Conservation (phyloP, 2,888 invertebrate genomes). For the Physocephala rufipes region DNA sequence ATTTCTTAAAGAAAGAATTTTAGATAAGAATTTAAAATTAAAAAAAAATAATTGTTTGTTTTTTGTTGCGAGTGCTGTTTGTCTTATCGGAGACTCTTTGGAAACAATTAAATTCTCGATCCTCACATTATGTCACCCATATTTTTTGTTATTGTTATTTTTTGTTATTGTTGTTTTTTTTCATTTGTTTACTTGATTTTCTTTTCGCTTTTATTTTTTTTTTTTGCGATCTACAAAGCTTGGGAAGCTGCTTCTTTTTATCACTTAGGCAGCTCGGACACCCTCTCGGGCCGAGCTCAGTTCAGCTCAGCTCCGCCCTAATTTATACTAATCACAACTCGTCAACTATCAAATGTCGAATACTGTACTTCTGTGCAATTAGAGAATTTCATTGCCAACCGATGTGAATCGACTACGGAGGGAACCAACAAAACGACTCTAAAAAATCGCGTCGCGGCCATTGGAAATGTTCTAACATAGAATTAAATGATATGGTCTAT, state of each 20-base stretch:
- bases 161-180: no score
- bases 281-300: neutral
- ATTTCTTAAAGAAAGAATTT: no score
- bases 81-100: constrained; percentile 5
- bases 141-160: neutral
- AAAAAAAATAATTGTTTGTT: neutral
- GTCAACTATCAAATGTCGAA: constrained; percentile 28
- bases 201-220: no score
- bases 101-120: constrained; percentile 13
- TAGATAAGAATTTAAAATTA: no score
- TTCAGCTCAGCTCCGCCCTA: neutral
- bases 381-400: constrained; percentile 34
- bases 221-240: constrained; percentile 19
- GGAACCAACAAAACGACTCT: neutral
- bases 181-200: no score
- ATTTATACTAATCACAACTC: constrained; percentile 26
- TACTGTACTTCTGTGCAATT: constrained; percentile 33
- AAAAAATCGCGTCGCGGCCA: neutral
- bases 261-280: neutral
- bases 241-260: constrained; percentile 13
- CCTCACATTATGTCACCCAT: constrained; percentile 32
- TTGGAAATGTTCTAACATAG: no score
- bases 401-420: no score
- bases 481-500: no score
- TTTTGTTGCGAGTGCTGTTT: neutral